Evolutionary conservation across 2,888 invertebrate genomes (phyloP), one percentile per base, ranked within the genome.

Genomic region (Oxytorus armatus): DNA sequence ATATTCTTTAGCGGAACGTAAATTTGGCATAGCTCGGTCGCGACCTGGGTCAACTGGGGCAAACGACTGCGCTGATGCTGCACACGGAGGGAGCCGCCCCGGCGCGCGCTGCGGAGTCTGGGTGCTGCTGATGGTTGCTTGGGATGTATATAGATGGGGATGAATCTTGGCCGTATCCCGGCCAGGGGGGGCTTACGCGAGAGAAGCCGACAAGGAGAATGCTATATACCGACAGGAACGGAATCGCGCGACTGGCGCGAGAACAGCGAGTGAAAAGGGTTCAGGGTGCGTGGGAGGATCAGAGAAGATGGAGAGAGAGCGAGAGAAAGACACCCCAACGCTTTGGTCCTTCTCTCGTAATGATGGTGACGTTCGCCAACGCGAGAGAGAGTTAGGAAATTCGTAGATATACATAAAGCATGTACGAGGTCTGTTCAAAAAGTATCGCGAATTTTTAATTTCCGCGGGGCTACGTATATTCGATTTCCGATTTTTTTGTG

Each of bases 31-130:
- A 59, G 49, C 76, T 55, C 69, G 69, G 74, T 80, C 87, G 85
- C 88, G 88, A 88, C 87, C 88, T 88, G 86, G 89, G 87, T 86
- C 88, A 89, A 89, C 88, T 86, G 86, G 88, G 85, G 85, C 86
- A 85, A 85, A 87, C 87, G 88, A 89, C 89, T 89, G 88, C 88
- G 87, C 86, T 84, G 83, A 44, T 74, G 65, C 55, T 74, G 74
- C 74, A 55, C 79, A 74, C 85, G 85, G 83, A n/a, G 90, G 89
- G 89, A 89, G 90, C 90, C 91, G 90, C 91, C 90, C 90, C 86
- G 88, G 87, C 86, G 89, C 88, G 75, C 79, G 75, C 77, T 73
- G 74, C 77, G 63, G 63, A n/a, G 68, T 72, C 70, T 77, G 68
- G 49, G 57, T 59, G 55, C 65, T 57, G 77, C 80, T 53, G 33